Base-by-base conservation (phyloP, 30 jellyfish, hydroid and myxozoan genomes). In the Cassiopea xamachana region DNA sequence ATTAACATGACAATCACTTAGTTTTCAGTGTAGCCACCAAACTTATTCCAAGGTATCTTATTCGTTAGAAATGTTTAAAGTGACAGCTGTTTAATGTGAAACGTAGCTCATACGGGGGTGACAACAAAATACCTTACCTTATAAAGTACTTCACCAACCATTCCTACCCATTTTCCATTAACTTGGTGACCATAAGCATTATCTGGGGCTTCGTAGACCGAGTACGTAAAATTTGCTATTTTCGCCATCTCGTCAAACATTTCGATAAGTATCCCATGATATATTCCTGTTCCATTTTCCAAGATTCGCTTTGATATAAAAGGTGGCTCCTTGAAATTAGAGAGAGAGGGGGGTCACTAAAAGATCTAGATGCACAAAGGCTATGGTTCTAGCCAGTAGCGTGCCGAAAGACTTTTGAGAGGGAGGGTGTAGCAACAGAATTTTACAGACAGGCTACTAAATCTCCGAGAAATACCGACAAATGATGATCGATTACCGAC, bases 131-230 rank as follows among this genome's bases (percentile, higher is more conserved):
- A 27, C 39, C 39, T 27, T 27, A 27, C 39, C 90, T 88, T 78
- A 73, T 88, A 88, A 1, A 88, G 67, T 46, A 88, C 95, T 39
- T 88, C 95, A 10, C 95, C 95, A 48, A 88, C 51, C 86, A 88
- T 46, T 18, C 95, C 95, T 39, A 60, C 50, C 95, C 95, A 88
- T n/a, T 18, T 44, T 7, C 95, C 95, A 70, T 88, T 70, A 1
- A 14, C 61, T 7, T 50, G 9, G 51, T 79, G 85, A 44, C 95
- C 95, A 69, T 88, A 88, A 1, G 50, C 68, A 19, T 45, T 45
- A 48, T 88, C 95, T 10, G 87, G 77, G 5, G 68, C 90, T 44
- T 74, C 90, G 61, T 88, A 79, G 1, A 88, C 12, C 2, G 80
- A 10, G 78, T 77, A 88, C 67, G 89, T 88, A 83, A 88, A 88